phyloP scores from a whole-genome alignment of 2,113 vertebrate species.

The Ivindomyrus marchei region DNA sequence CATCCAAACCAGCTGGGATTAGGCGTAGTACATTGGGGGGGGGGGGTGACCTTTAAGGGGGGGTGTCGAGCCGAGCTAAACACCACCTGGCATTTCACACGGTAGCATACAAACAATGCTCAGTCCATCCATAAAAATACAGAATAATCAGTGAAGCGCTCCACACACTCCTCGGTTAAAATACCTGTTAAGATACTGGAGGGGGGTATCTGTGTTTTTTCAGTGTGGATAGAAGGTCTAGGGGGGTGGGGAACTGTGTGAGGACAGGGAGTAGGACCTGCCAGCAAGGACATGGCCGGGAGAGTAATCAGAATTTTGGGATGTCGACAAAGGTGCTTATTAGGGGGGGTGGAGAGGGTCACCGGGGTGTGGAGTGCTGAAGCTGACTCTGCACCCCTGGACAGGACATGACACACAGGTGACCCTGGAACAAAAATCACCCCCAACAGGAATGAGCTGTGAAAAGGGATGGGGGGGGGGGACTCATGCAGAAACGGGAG shows the following conservation, averaged over 20 bases:
- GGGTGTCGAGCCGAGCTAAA: not conserved
- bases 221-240: no score
- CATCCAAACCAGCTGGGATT: not conserved
- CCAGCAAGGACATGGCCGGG: not conserved
- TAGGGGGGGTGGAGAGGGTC: not conserved
- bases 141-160: not conserved
- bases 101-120: not conserved
- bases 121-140: not conserved
- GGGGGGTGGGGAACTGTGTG: no score
- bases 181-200: not conserved
- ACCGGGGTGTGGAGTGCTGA: not conserved
- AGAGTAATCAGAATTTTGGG: not conserved
- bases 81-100: not conserved
- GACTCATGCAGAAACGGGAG: constrained; percentile 27
- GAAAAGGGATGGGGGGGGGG: constrained; percentile 24
- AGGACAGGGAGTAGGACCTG: not conserved
- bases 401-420: not conserved
- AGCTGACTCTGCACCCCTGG: not conserved
- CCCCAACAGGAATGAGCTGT: constrained; percentile 10
- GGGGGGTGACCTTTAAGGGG: not conserved
- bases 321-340: not conserved
- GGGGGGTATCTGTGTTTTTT: not conserved
- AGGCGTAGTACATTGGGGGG: not conserved
- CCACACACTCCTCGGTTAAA: not conserved
- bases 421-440: not conserved